These are phyloP conservation scores for Periparus ater DNA, from an alignment of 2,797 vertebrate species.

Conservation along the genomic window DNA sequence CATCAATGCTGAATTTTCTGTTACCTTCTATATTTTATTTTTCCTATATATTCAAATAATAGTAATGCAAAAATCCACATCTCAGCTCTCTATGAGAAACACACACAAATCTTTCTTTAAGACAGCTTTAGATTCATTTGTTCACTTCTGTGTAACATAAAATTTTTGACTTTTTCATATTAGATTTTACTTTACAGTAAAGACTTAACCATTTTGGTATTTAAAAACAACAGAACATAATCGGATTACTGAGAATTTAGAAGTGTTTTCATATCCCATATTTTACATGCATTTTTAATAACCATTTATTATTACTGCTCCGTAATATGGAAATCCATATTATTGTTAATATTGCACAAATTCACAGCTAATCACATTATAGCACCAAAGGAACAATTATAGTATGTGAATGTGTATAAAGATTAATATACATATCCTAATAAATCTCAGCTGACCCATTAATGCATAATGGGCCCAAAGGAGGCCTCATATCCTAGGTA, in stretches of 20 bases:
- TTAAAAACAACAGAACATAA: conserved; percentile 46
- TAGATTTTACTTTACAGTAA: not conserved
- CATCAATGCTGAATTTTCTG: not conserved
- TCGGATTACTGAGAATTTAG: not conserved
- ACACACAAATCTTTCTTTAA: not conserved
- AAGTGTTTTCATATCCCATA: conserved; percentile 39
- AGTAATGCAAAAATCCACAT: not conserved
- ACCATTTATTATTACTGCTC: conserved; percentile 65
- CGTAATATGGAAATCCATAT: conserved; percentile 62
- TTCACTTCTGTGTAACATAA: not conserved
- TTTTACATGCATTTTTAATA: conserved; percentile 73
- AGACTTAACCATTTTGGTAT: conserved; percentile 13
- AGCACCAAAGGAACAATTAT: conserved; percentile 75
- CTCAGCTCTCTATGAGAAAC: not conserved
- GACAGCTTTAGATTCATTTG: not conserved
- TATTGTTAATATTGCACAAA: conserved; percentile 76
- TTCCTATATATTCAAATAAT: not conserved
- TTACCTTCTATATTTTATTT: not conserved
- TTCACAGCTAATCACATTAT: conserved; percentile 77
- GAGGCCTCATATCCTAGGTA: conserved; percentile 70
- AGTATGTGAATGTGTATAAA: conserved; percentile 72
- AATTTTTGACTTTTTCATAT: not conserved
- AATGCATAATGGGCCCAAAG: conserved; percentile 76
- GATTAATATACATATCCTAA: conserved; percentile 79
- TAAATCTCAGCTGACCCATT: conserved; percentile 79